Percentiles rank a stretch among this genome's conserved stretches.
phyloP scores from a whole-genome alignment of 2,888 invertebrate species.

The Deroplatys truncata region DNA sequence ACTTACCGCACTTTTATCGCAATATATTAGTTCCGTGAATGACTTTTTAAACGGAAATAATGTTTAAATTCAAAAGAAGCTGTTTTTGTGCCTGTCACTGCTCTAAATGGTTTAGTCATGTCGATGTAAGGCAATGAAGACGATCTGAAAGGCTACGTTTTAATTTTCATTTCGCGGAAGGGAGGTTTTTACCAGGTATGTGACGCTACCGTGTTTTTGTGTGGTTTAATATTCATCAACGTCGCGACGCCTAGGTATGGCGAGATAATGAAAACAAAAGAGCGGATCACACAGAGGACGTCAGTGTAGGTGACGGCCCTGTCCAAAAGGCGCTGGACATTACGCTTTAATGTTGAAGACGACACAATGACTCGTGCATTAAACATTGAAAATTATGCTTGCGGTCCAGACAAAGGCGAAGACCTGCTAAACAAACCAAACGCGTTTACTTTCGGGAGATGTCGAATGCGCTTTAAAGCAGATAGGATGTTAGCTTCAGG shows the following conservation, averaged over 20 bases:
- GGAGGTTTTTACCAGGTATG: too few relatives aligned
- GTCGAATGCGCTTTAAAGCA: not conserved
- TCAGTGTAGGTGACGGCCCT: not conserved
- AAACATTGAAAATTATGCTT: not conserved
- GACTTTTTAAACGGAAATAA: too few relatives aligned
- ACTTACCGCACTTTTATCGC: too few relatives aligned
- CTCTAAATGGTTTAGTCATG: too few relatives aligned
- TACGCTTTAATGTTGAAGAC: not conserved
- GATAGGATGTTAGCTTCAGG: not conserved
- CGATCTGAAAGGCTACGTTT: too few relatives aligned
- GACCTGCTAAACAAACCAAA: not conserved
- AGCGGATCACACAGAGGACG: not conserved
- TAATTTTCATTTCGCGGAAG: too few relatives aligned
- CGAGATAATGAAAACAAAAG: not conserved
- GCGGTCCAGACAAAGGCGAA: not conserved
- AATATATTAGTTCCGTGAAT: too few relatives aligned
- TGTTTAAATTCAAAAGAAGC: too few relatives aligned
- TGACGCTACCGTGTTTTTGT: too few relatives aligned
- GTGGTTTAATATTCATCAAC: too few relatives aligned
- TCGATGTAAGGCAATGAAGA: too few relatives aligned
- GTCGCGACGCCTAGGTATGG: not conserved
- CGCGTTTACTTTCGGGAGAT: not conserved
- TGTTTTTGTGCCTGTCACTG: too few relatives aligned
- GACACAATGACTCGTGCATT: not conserved
- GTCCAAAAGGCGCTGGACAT: not conserved